Conservation (phyloP, 2,797 vertebrate species). For the Tragelaphus eurycerus region DNA sequence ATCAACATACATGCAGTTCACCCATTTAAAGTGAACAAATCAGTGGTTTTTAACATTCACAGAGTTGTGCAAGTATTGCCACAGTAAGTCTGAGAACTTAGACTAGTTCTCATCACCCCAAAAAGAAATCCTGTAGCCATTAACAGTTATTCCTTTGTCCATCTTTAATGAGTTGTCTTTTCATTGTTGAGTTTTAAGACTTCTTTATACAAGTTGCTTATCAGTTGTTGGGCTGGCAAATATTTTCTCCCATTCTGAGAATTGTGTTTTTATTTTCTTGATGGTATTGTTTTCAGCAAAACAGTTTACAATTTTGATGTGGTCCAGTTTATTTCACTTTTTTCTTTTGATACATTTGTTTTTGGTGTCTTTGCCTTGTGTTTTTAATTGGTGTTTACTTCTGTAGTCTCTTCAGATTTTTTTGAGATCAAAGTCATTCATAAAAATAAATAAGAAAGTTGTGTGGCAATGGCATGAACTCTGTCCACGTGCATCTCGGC, state of each 20-base stretch:
- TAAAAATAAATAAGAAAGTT: background rate
- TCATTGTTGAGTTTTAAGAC: background rate
- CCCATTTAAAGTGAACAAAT: background rate
- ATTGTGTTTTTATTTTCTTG: background rate
- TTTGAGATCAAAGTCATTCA: background rate
- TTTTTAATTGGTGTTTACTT: background rate
- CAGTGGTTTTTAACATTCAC: background rate
- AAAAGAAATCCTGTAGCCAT: background rate
- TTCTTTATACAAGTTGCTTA: background rate
- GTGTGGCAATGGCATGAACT: background rate
- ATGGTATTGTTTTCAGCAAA: background rate
- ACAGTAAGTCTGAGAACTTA: background rate
- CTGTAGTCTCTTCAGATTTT: background rate
- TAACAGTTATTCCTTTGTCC: background rate
- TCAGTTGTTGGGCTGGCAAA: background rate
- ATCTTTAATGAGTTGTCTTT: background rate
- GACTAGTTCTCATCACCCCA: background rate
- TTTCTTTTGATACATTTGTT: background rate
- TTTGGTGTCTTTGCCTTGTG: background rate
- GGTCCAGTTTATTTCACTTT: background rate
- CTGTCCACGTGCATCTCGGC: rapidly evolving
- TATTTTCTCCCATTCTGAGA: background rate
- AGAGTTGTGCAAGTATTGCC: background rate
- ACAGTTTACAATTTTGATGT: background rate
- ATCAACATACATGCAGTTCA: background rate